These are phyloP conservation scores for Apaloderma vittatum DNA, from an alignment of 2,113 vertebrate species.

Conservation along the genomic window DNA sequence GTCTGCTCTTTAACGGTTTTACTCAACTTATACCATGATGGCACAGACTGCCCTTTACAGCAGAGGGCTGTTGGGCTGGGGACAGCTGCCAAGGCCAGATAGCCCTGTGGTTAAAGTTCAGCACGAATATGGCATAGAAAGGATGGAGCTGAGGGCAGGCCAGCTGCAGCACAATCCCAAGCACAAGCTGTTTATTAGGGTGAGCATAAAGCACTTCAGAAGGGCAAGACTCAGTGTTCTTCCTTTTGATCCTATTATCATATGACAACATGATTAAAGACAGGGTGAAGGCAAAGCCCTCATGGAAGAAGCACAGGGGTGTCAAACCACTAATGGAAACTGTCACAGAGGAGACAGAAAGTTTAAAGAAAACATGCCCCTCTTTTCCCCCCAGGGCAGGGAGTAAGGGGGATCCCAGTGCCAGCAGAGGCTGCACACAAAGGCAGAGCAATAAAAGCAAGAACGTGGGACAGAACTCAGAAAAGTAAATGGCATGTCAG, in stretches of 20 bases:
- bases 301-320: conserved; percentile 68
- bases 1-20: not conserved
- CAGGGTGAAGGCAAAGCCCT: conserved; percentile 56
- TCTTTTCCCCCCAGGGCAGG: not conserved
- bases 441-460: conserved; percentile 54
- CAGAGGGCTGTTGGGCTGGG: not conserved
- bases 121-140: not conserved
- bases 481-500: conserved; percentile 62
- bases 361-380: conserved; percentile 60
- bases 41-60: not conserved
- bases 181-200: conserved; percentile 68
- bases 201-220: conserved; percentile 54
- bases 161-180: conserved; percentile 66
- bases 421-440: conserved; percentile 8
- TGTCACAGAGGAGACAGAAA: conserved; percentile 52
- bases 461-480: conserved; percentile 49
- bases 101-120: conserved; percentile 26
- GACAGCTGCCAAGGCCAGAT: not conserved
- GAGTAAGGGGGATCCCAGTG: not conserved
- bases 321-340: conserved; percentile 75
- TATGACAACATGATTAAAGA: conserved; percentile 75
- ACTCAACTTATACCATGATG: not conserved
- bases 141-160: conserved; percentile 5
- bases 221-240: conserved; percentile 54
- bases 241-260: conserved; percentile 74